These are phyloP conservation scores for Pollenia griseotomentosa DNA, from an alignment of 2,888 invertebrate genomes.

Conservation along the genomic window DNA sequence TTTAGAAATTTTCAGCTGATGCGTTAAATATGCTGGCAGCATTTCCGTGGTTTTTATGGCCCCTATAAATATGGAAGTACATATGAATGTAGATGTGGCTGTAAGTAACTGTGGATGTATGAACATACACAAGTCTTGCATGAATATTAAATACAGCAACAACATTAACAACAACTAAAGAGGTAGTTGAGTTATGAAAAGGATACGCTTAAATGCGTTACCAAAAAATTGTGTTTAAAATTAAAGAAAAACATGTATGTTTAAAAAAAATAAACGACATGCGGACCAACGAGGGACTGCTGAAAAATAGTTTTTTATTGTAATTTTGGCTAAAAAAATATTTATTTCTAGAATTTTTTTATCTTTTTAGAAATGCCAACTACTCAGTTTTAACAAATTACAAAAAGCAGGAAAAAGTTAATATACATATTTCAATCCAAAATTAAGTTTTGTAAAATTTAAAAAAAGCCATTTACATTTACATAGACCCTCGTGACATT, in stretches of 20 bases:
- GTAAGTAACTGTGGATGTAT: constrained; percentile 1
- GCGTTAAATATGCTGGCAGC: constrained; percentile 73
- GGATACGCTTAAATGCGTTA: constrained; percentile 72
- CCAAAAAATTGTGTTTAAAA: constrained; percentile 36
- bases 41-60: constrained; percentile 68
- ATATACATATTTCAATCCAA: too few species aligned
- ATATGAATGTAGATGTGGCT: background rate
- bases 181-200: constrained; percentile 55
- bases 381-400: too few species aligned
- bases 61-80: constrained; percentile 54
- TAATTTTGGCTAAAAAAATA: background rate
- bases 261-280: constrained; percentile 6
- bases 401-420: too few species aligned
- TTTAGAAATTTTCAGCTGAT: constrained; percentile 66
- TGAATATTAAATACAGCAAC: constrained; percentile 33
- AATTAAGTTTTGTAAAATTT: too few species aligned
- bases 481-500: too few species aligned
- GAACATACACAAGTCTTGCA: background rate
- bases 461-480: too few species aligned
- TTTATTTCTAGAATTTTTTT: too few species aligned
- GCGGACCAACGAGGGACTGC: background rate
- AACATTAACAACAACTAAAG: constrained; percentile 16
- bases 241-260: constrained; percentile 22
- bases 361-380: too few species aligned
- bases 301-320: background rate